Evolutionary conservation across 2,797 vertebrate genomes (phyloP), one percentile per base, ranked within the genome.

Genomic region (Poeciliopsis paucimaculata): DNA sequence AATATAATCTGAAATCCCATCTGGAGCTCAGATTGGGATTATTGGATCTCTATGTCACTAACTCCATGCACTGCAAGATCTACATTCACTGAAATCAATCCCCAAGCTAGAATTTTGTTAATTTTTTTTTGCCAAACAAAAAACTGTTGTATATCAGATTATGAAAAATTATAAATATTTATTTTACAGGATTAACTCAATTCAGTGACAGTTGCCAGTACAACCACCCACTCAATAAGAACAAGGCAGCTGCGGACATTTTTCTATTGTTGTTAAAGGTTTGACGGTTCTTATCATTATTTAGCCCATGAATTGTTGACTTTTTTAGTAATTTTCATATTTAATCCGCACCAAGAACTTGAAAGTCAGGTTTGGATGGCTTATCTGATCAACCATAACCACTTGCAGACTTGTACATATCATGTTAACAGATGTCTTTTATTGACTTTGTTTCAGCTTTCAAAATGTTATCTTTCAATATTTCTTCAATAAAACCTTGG

Each of bases 11-110:
- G 20, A 73, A 36, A 11, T 53, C 49, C 28, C 18, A 53, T 53
- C 72, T 43, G 26, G 26, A 43, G 72, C 26, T 57, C 51, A 57
- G 34, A 43, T 74, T 41, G 39, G 73, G 73, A 74, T 75, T 55
- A 57, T 5, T 43, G 23, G 26, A n/a, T 3, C 20, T 55, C 51
- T 74, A 5, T 5, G 18, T 57, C 73, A n/a, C 6, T 41, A 75
- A 55, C 36, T 55, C 23, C 12, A n/a, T n/a, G 43, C 16, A 28
- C 36, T 75, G 51, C 36, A 16, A 26, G 34, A 41, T 26, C 7
- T 41, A 39, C 39, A 74, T 13, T 4, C 8, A 13, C 34, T 16
- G 36, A 74, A 53, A 53, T 55, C 49, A 16, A 16, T 6, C 73
- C 36, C 13, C 36, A 55, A 51, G 10, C 9, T 41, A 26, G n/a